A percentile compares a stretch with the other conserved stretches of the same genome.
phyloP scores from a whole-genome alignment of 2,113 vertebrate species.

The Tachycineta bicolor region DNA sequence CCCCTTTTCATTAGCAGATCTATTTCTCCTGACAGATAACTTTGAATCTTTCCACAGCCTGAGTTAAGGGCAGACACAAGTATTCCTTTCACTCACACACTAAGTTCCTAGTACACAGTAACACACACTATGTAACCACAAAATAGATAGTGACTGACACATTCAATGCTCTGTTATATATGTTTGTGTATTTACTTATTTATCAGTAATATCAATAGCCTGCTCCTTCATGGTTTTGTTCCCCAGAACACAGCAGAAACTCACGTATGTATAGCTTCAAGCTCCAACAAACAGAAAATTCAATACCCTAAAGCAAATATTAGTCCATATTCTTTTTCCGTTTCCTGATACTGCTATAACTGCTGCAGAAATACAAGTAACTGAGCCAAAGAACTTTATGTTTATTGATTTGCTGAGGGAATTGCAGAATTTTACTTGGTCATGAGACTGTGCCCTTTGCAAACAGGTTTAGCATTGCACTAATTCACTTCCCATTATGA shows the following conservation, averaged over 20 bases:
- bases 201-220: not conserved
- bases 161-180: not conserved
- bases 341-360: not conserved
- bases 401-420: not conserved
- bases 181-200: not conserved
- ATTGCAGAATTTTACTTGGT: not conserved
- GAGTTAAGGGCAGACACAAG: not conserved
- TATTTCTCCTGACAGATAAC: not conserved
- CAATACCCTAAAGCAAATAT: not conserved
- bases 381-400: not conserved
- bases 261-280: not conserved
- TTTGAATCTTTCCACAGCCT: not conserved
- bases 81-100: not conserved
- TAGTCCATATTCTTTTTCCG: not conserved
- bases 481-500: not conserved
- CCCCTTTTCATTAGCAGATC: not conserved
- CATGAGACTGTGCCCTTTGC: not conserved
- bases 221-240: not conserved
- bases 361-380: not conserved
- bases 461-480: not conserved
- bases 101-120: not conserved
- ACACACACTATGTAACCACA: rapidly evolving
- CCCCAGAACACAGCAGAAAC: not conserved
- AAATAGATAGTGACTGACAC: not conserved
- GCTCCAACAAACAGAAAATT: not conserved